Base-by-base conservation (phyloP, 2,797 vertebrate genomes). In the Gallirallus australis region DNA sequence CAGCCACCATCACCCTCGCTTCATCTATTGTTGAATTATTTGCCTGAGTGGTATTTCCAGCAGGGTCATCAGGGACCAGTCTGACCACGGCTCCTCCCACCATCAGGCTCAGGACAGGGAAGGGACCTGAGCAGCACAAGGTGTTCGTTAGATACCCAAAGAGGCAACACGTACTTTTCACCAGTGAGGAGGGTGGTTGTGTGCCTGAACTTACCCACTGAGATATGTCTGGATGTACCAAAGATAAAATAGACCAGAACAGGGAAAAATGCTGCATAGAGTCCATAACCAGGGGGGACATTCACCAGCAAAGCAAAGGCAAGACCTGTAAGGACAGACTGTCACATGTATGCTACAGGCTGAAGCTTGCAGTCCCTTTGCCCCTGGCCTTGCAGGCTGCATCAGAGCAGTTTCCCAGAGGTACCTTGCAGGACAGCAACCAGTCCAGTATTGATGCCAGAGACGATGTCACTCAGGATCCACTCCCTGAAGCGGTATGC, bases 341-440 rank as follows among this genome's bases (percentile, higher is more conserved):
- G 63, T 16, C 42, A 60, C 0, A 3, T 33, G 63, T 8, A 33
- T 53, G 31, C 1, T 64, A 31, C 39, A 71, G 54, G 35, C 53
- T 66, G 73, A 64, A 86, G 72, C 20, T 78, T 11, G 68, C 63
- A 77, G 39, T 31, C 37, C 16, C 79, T 82, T 21, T 83, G 59
- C 73, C 11, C 18, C 37, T 15, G 42, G 59, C 33, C 33, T 2
- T 11, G 30, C 61, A 69, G 60, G 31, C 57, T n/a, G 18, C 25
- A 61, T 6, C 64, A 40, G 72, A 39, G 47, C 42, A 65, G 3
- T n/a, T 21, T 47, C 69, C 69, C 3, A 3, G 30, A 53, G 17
- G 47, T 98, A 99, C 99, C 99, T 99, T 99, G 99, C 35, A 99
- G 97, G 39, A 99, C 99, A 17, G 99, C 98, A 30, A 99, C 99